Percentiles rank a stretch among this genome's conserved stretches.
These are phyloP conservation scores for Lophius piscatorius DNA, from an alignment of 2,113 vertebrate genomes.

Conservation along the genomic window DNA sequence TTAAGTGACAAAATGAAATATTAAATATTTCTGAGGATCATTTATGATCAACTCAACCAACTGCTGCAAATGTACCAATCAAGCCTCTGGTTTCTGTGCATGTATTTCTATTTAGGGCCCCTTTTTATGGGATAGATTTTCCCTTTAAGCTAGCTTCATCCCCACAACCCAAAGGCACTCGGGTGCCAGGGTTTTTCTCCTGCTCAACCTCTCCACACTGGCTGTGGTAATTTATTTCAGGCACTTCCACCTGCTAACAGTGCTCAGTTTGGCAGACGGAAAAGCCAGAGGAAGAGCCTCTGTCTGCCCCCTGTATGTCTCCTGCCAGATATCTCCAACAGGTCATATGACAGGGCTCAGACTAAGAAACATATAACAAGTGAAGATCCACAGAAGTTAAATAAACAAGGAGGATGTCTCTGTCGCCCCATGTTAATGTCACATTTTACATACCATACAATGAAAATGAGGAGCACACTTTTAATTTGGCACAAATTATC, in stretches of 20 bases:
- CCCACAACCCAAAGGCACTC: slow-evolving; percentile 32
- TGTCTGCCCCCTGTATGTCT: slow-evolving; percentile 57
- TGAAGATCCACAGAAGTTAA: background rate
- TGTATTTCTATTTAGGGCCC: slow-evolving; percentile 21
- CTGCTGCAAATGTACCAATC: slow-evolving; percentile 2
- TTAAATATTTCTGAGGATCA: background rate
- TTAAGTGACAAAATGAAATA: no score
- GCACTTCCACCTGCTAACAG: slow-evolving; percentile 75
- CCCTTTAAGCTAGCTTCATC: slow-evolving; percentile 47
- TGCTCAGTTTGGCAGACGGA: slow-evolving; percentile 65
- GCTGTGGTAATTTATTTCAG: slow-evolving; percentile 74
- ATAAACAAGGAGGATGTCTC: background rate
- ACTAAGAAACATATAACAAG: slow-evolving; percentile 3
- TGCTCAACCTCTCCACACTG: slow-evolving; percentile 27
- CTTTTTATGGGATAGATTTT: slow-evolving; percentile 47
- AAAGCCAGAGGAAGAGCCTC: slow-evolving; percentile 50
- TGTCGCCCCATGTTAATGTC: background rate
- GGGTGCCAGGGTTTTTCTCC: slow-evolving; percentile 42
- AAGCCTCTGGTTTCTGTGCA: slow-evolving; percentile 9
- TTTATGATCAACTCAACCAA: background rate
- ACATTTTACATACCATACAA: background rate
- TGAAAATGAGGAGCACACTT: background rate
- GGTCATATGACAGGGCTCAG: slow-evolving; percentile 25
- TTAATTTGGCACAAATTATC: no score
- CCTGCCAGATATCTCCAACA: slow-evolving; percentile 22